phyloP scores from a whole-genome alignment of 2,797 vertebrate species.

The Nasua narica region DNA sequence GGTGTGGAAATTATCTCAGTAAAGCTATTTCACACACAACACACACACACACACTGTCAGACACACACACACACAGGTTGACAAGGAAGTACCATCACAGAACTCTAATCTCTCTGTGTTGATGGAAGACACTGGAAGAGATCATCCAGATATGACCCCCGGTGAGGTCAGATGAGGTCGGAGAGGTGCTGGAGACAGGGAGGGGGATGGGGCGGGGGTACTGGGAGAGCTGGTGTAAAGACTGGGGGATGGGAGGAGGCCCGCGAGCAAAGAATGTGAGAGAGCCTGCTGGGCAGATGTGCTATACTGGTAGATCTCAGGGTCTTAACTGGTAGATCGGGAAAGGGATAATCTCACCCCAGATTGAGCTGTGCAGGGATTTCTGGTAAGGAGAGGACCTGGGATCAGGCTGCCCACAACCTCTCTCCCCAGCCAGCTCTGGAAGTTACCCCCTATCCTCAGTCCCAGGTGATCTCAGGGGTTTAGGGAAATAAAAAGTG shows the following conservation, averaged over 20 bases:
- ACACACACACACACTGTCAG: background rate
- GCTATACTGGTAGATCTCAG: background rate
- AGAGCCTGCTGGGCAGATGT: fast-evolving
- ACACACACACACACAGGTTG: background rate
- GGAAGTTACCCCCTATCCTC: background rate
- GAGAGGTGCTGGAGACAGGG: background rate
- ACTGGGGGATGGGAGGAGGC: no score
- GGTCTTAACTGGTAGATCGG: background rate
- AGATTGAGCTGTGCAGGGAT: background rate
- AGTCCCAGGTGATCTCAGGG: background rate
- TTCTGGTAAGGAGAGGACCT: background rate
- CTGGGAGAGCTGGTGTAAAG: background rate
- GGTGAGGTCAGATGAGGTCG: background rate
- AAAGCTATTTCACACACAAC: background rate
- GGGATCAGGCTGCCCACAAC: background rate
- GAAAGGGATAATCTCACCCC: background rate
- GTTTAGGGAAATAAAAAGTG: background rate
- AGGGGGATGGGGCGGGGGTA: background rate
- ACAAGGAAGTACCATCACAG: background rate
- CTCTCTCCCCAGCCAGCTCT: background rate
- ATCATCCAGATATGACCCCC: no score
- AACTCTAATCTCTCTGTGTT: background rate
- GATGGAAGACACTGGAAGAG: background rate
- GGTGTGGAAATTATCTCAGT: background rate
- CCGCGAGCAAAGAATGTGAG: background rate